These are phyloP conservation scores for Torymus texanus DNA, from an alignment of 2,888 invertebrate species.

Conservation along the genomic window DNA sequence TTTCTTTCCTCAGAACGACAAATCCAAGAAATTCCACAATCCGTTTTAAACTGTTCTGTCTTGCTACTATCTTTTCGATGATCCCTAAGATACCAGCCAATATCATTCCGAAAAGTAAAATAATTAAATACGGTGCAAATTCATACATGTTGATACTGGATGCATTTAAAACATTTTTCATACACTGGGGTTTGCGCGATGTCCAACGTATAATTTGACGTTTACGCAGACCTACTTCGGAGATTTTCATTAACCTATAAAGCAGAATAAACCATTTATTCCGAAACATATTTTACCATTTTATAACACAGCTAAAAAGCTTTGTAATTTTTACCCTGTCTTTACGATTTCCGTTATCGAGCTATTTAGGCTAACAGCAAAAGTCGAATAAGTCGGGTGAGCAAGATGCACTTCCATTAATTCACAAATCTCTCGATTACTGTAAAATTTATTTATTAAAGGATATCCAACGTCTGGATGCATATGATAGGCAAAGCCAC, in stretches of 20 bases:
- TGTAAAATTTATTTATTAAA: constrained; percentile 63
- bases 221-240: constrained; percentile 63
- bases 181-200: constrained; percentile 24
- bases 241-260: constrained; percentile 62
- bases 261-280: no score
- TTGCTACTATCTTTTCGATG: neutral
- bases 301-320: no score
- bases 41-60: no score
- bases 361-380: constrained; percentile 61
- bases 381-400: constrained; percentile 48
- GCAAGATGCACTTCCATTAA: constrained; percentile 67
- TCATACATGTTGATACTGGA: constrained; percentile 51
- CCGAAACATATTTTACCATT: no score
- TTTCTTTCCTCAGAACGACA: no score
- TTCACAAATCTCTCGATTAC: constrained; percentile 66
- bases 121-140: constrained; percentile 40
- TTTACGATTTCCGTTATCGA: constrained; percentile 36
- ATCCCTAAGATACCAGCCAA: neutral
- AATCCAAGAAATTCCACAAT: no score
- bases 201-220: constrained; percentile 65
- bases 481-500: constrained; percentile 67
- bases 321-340: constrained; percentile 12
- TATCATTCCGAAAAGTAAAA: constrained; percentile 34
- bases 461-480: constrained; percentile 68
- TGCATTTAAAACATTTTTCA: constrained; percentile 39